Conservation (phyloP, 92 coral and sea anemone species). For the Zoanthus solanderi region DNA sequence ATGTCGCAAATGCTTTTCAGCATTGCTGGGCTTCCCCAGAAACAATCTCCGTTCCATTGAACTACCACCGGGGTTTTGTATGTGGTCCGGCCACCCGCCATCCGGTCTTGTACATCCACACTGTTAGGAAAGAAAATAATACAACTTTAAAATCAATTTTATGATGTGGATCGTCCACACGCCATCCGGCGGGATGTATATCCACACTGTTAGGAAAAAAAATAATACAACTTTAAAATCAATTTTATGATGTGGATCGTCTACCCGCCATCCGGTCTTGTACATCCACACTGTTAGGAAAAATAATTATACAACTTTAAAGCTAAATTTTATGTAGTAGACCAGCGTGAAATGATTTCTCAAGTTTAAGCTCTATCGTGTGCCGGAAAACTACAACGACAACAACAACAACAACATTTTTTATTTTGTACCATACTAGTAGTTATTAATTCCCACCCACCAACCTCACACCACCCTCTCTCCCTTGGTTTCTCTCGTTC, state of each 20-base stretch:
- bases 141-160: not conserved
- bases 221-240: not conserved
- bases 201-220: slow-evolving; percentile 39
- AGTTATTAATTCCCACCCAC: too few relatives aligned
- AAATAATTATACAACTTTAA: not conserved
- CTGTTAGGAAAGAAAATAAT: slow-evolving; percentile 1
- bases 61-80: slow-evolving; percentile 71
- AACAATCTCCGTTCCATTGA: slow-evolving; percentile 63
- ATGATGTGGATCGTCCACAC: slow-evolving; percentile 44
- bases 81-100: slow-evolving; percentile 80
- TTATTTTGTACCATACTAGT: too few relatives aligned
- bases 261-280: slow-evolving; percentile 88
- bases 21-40: slow-evolving; percentile 83
- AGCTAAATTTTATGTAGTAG: not conserved
- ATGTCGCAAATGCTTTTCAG: slow-evolving; percentile 82
- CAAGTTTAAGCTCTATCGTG: too few relatives aligned
- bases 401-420: too few relatives aligned
- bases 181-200: slow-evolving; percentile 78
- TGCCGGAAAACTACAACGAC: too few relatives aligned
- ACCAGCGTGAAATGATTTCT: too few relatives aligned
- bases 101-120: slow-evolving; percentile 81
- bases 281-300: slow-evolving; percentile 56
- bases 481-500: too few relatives aligned
- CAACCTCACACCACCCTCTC: too few relatives aligned
- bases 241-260: slow-evolving; percentile 44